These are phyloP conservation scores for Cotesia glomerata DNA, from an alignment of 1,140 invertebrate species.

Conservation along the genomic window DNA sequence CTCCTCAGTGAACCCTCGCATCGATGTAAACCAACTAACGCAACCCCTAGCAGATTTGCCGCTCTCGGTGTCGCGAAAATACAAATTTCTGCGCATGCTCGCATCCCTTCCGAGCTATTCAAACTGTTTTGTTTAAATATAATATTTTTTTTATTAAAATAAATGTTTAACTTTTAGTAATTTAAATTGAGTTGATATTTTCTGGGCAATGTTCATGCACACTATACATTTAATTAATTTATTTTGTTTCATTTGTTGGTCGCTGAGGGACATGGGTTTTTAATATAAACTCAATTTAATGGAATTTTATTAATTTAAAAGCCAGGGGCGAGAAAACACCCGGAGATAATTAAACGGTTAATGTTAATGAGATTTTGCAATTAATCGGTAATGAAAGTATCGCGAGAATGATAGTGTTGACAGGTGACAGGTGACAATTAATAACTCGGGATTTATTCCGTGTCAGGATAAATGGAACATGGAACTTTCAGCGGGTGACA, in stretches of 20 bases:
- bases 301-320: too few species aligned
- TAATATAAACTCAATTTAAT: too few species aligned
- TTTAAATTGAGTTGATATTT: neutral
- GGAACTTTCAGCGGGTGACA: neutral
- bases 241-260: too few species aligned
- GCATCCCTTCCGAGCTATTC: constrained; percentile 3
- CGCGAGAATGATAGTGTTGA: neutral
- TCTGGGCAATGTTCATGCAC: neutral
- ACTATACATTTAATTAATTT: too few species aligned
- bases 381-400: neutral
- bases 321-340: too few species aligned
- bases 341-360: neutral
- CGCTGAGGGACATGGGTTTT: too few species aligned
- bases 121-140: neutral
- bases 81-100: constrained; percentile 13
- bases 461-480: too few species aligned
- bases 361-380: neutral
- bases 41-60: constrained; percentile 14
- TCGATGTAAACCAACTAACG: constrained; percentile 21
- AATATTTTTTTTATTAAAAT: neutral
- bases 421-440: constrained; percentile 2
- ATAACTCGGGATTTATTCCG: neutral
- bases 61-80: neutral
- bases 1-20: constrained; percentile 9
- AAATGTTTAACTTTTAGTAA: neutral